phyloP scores from a whole-genome alignment of 2,797 vertebrate species.

The Megalops cyprinoides region DNA sequence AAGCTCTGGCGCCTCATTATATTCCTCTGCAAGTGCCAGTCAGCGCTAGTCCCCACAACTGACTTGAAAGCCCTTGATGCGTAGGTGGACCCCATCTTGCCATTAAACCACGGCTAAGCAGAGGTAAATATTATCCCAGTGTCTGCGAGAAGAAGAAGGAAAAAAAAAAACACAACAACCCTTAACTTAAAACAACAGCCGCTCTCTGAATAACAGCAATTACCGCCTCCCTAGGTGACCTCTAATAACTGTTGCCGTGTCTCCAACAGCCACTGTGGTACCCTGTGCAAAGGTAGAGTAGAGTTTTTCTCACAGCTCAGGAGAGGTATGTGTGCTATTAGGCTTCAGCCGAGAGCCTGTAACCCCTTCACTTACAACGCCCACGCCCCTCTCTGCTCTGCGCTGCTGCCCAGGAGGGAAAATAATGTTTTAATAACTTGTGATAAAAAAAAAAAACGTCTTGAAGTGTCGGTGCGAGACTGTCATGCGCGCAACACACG shows the following conservation, averaged over 20 bases:
- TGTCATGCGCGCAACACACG: constrained; percentile 23
- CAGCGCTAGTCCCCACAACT: neutral
- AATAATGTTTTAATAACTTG: constrained; percentile 14
- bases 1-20: neutral
- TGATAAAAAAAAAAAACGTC: constrained; percentile 28
- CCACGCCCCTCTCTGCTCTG: neutral
- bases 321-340: neutral
- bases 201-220: constrained; percentile 26
- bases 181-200: constrained; percentile 26
- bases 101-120: constrained; percentile 5
- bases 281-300: neutral
- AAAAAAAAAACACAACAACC: constrained; percentile 19
- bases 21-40: neutral
- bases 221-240: neutral
- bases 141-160: neutral
- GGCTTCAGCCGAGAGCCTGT: neutral
- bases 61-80: constrained; percentile 17
- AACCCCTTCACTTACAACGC: neutral
- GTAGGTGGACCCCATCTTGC: neutral
- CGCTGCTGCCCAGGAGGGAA: constrained; percentile 15
- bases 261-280: neutral
- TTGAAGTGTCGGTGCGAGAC: constrained; percentile 29
- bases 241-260: constrained; percentile 20
- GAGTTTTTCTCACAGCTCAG: neutral
- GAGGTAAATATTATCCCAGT: constrained; percentile 34